Evolutionary conservation across 1,140 invertebrate genomes (phyloP).

Genomic region (Diabrotica virgifera): DNA sequence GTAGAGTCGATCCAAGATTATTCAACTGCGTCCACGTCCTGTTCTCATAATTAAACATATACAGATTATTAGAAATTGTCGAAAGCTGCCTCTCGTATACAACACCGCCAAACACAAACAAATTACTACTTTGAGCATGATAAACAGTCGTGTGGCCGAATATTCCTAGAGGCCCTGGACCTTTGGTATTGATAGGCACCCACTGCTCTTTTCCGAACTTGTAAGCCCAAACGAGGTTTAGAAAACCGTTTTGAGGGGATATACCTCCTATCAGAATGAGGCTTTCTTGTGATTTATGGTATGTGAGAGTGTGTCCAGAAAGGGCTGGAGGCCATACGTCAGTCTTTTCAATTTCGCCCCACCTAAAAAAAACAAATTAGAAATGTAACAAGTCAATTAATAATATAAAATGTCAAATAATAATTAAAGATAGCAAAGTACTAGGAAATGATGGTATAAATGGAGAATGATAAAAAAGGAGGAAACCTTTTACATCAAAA

Average conservation of each 20-base stretch:
- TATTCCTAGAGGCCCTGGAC: constrained; percentile 74
- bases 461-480: too few relatives aligned
- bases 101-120: constrained; percentile 91
- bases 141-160: constrained; percentile 91
- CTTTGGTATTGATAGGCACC: constrained; percentile 59
- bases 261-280: constrained; percentile 87
- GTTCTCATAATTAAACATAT: constrained; percentile 72
- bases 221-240: constrained; percentile 80
- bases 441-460: too few relatives aligned
- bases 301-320: constrained; percentile 85
- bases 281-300: constrained; percentile 70
- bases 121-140: constrained; percentile 71
- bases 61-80: constrained; percentile 70
- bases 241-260: constrained; percentile 72
- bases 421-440: too few relatives aligned
- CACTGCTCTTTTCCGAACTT: constrained; percentile 66
- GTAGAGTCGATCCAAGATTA: constrained; percentile 28
- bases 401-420: too few relatives aligned
- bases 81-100: constrained; percentile 51
- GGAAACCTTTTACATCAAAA: too few relatives aligned
- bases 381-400: neutral
- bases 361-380: constrained; percentile 49
- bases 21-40: constrained; percentile 71
- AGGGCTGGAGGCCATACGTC: constrained; percentile 62
- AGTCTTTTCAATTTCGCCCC: constrained; percentile 68